Evolutionary conservation across 23 tunicate genomes (phyloP).

Genomic region (Trididemnum clinides): DNA sequence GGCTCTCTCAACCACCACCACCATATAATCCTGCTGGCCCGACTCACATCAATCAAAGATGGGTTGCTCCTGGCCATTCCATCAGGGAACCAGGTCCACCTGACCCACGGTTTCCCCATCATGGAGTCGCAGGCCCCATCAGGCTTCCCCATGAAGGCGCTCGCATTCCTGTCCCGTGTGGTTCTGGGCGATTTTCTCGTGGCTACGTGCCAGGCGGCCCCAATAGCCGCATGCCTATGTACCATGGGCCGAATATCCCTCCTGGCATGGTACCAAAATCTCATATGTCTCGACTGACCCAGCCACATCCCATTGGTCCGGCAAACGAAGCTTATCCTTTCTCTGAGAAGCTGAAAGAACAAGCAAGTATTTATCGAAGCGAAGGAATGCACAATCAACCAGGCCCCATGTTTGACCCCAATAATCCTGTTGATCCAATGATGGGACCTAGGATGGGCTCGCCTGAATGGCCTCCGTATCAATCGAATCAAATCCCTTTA

Average conservation of each 20-base stretch:
- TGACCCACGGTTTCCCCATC: conserved; percentile 43
- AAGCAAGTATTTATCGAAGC: conserved; percentile 60
- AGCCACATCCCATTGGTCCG: conserved; percentile 6
- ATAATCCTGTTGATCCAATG: conserved; percentile 34
- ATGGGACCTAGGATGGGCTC: conserved; percentile 52
- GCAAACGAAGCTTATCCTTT: conserved; percentile 74
- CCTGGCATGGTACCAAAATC: conserved; percentile 25
- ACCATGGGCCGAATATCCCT: conserved; percentile 1
- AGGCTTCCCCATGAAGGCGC: conserved; percentile 46
- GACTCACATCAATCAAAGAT: conserved; percentile 23
- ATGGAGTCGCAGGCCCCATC: background rate
- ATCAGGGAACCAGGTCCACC: conserved; percentile 30
- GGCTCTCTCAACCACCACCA: conserved; percentile 33
- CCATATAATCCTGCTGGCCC: conserved; percentile 57
- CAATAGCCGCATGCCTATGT: conserved; percentile 19
- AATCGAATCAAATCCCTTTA: background rate
- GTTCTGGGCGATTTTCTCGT: conserved; percentile 4
- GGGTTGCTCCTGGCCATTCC: conserved; percentile 63
- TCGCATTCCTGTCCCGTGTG: conserved; percentile 16
- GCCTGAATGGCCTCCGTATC: conserved; percentile 54
- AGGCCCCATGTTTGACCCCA: conserved; percentile 28
- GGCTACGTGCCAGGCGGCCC: conserved; percentile 39
- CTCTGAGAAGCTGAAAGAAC: conserved; percentile 83
- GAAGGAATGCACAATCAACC: conserved; percentile 44
- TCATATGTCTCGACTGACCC: conserved; percentile 17